Conservation (phyloP, 2,888 invertebrate genomes). For the Ochropleura plecta region DNA sequence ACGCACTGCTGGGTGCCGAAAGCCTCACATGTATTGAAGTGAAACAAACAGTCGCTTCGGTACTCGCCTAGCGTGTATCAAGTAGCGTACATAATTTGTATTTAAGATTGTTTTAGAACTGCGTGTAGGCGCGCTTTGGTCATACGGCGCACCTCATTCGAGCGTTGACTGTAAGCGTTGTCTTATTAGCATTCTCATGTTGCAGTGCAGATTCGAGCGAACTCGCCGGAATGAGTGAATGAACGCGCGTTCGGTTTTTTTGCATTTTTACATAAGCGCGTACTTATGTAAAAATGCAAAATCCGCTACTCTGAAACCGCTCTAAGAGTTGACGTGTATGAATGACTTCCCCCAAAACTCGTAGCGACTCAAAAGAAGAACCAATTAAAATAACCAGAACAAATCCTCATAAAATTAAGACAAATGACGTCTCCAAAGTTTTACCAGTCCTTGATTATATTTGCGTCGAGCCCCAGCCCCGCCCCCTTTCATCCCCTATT, state of each 20-base stretch:
- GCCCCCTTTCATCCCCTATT: constrained; percentile 89
- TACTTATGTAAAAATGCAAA: too few species aligned
- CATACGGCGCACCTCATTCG: not conserved
- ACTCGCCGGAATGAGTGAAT: not conserved
- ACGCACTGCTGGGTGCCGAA: too few species aligned
- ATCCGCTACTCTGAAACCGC: not conserved
- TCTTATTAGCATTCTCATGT: too few species aligned
- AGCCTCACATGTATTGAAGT: too few species aligned
- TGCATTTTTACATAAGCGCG: too few species aligned
- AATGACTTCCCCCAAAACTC: not conserved
- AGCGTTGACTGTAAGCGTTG: not conserved
- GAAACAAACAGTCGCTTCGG: too few species aligned
- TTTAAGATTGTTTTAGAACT: too few species aligned
- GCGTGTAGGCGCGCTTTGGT: too few species aligned
- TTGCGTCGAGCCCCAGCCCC: constrained; percentile 88
- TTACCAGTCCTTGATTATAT: constrained; percentile 87
- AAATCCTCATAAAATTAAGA: not conserved
- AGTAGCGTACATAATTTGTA: too few species aligned
- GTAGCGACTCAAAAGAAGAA: not conserved
- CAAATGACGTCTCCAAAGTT: constrained; percentile 67
- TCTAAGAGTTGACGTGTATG: not conserved
- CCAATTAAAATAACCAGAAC: not conserved
- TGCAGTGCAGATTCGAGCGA: not conserved
- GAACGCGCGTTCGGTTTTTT: not conserved
- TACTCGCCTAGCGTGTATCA: too few species aligned